These are phyloP conservation scores for Panopea generosa DNA, from an alignment of 2,888 invertebrate genomes.

Conservation along the genomic window DNA sequence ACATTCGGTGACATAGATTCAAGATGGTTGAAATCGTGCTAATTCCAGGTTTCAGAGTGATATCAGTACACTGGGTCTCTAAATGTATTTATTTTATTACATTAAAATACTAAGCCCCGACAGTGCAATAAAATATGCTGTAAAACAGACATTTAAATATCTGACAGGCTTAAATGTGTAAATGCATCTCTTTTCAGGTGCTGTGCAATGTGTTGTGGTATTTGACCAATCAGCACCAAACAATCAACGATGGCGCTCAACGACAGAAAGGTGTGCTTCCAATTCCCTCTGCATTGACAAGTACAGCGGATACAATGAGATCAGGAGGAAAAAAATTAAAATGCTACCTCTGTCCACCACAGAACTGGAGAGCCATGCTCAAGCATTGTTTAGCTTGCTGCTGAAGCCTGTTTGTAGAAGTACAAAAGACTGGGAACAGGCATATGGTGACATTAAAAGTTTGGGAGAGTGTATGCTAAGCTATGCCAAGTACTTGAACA, in stretches of 20 bases:
- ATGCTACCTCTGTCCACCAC: neutral
- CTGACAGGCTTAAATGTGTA: constrained; percentile 6
- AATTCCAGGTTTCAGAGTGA: constrained; percentile 2
- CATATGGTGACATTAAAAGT: constrained; percentile 4
- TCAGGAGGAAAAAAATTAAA: neutral
- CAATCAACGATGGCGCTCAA: constrained; percentile 7
- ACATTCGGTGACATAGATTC: constrained; percentile 3
- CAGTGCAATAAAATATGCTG: constrained; percentile 3
- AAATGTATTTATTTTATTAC: constrained; percentile 1
- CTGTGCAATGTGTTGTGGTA: constrained; percentile 25
- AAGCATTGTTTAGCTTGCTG: constrained; percentile 1
- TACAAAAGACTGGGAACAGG: neutral
- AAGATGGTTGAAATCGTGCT: constrained; percentile 2
- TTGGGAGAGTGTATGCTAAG: neutral
- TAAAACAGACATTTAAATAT: constrained; percentile 3
- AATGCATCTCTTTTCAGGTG: constrained; percentile 29
- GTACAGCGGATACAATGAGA: neutral
- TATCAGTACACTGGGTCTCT: constrained; percentile 3
- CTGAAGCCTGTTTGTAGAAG: neutral
- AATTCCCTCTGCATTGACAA: constrained; percentile 13
- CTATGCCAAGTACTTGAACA: constrained; percentile 2
- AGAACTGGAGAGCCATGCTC: neutral
- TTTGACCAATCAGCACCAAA: constrained; percentile 20
- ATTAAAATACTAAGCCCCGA: constrained; percentile 1
- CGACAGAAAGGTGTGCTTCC: constrained; percentile 3